Evolutionary conservation across 2,113 vertebrate genomes (phyloP).

Genomic region (Chaetodon trifascialis): DNA sequence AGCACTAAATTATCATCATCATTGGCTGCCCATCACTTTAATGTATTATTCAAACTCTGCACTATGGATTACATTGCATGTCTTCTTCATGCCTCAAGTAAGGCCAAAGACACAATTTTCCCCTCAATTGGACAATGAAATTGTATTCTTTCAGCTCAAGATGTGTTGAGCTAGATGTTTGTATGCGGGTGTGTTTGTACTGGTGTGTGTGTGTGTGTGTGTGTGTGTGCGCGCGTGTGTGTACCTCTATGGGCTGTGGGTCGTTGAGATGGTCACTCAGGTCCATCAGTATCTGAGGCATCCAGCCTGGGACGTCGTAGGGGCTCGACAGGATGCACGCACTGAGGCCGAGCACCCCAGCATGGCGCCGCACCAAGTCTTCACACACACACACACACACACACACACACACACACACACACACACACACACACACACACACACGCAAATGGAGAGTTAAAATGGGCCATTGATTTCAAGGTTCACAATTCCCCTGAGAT

Average conservation of each 20-base stretch:
- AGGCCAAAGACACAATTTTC: slow-evolving; percentile 76
- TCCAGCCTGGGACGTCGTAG: slow-evolving; percentile 97
- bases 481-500: slow-evolving; percentile 60
- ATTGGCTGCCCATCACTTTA: slow-evolving; percentile 42
- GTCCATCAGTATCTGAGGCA: slow-evolving; percentile 98
- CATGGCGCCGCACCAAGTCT: slow-evolving; percentile 96
- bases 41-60: slow-evolving; percentile 68
- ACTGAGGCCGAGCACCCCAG: slow-evolving; percentile 94
- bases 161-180: slow-evolving; percentile 45
- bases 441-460: slow-evolving; percentile 42
- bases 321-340: slow-evolving; percentile 96
- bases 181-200: slow-evolving; percentile 71
- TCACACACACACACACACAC: slow-evolving; percentile 29
- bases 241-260: slow-evolving; percentile 97
- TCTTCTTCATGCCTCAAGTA: slow-evolving; percentile 70
- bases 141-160: slow-evolving; percentile 67
- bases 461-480: slow-evolving; percentile 60
- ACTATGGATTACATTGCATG: slow-evolving; percentile 68
- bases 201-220: slow-evolving; percentile 19
- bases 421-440: slow-evolving; percentile 27
- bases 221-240: slow-evolving; percentile 58
- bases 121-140: slow-evolving; percentile 81
- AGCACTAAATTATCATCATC: slow-evolving; percentile 63
- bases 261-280: slow-evolving; percentile 96
- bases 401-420: slow-evolving; percentile 14